Base-by-base conservation (phyloP, 2,888 invertebrate species). In the Chrysomela aeneicollis region DNA sequence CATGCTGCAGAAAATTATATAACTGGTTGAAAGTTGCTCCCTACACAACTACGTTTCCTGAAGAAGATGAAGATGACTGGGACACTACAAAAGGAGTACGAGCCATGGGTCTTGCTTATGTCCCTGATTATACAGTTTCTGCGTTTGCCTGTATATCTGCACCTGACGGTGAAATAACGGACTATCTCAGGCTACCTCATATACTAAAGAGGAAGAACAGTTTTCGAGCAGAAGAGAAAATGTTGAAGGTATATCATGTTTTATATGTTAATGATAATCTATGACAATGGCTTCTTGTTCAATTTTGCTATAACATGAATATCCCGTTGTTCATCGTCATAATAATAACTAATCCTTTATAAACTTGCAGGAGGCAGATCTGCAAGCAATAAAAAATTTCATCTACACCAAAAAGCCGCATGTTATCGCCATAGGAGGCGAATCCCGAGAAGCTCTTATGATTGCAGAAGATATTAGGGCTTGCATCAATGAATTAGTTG, bases 61-160 rank as follows among this genome's bases (percentile, higher is more conserved):
- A 95, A 61, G 95, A 95, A 67, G 94, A 95, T 60, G 94, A 95
- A 61, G 95, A 97, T 61, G 96, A 96, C 67, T 95, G 94, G 93
- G 94, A 94, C 71, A 90, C 92, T 0, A 86, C 88, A 12, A 91
- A 91, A 82, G 97, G 97, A 26, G 86, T 94, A 3, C 85, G 95
- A 42, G 92, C 96, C 0, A 87, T 98, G 87, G 94, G 94, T 1
- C 82, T 99, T 18, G 93, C 95, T 8, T 98, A 91, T 79, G 91
- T 93, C 32, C 92, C 94, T 0, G 94, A 95, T 82, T 90, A 90
- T 66, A 86, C 89, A 26, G 92, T 93, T 77, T 92, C 93, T 0
- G 92, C 96, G 1, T 98, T 97, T 82, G 91, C 94, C 66, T 94
- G 94, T 71, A 83, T 97, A 22, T 87, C 97, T 58, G 92, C 92